Evolutionary conservation across 2,113 vertebrate species (phyloP), one percentile per base, ranked within the genome.

Genomic region (Sylvia atricapilla): DNA sequence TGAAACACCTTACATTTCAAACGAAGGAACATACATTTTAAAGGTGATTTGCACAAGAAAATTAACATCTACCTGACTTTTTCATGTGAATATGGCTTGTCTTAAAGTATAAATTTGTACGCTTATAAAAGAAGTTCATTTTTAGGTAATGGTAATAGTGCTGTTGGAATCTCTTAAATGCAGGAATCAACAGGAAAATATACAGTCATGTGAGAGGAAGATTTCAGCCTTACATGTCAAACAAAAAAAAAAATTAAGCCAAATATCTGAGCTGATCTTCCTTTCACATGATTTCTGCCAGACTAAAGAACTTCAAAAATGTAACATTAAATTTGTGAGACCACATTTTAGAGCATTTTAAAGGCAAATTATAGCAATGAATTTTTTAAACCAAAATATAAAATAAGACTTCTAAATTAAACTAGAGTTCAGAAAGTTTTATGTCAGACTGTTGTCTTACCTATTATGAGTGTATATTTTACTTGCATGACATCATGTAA

Each of bases 1-100:
- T 95, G 59, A 98, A 97, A 73, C 84, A 87, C 37, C 31, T 96
- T 58, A 75, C 28, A 64, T 94, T 95, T 95, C 80, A 94, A 95
- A 96, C 89, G 47, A 96, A 95, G 83, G 43, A 92, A 79, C 21
- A 79, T 84, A 22, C 2, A 68, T 76, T 93, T 64, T 84, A 90
- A 92, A 95, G 30, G 50, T 23, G 50, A 91, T 83, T 84, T 87
- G n/a, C 13, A 5, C 35, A 89, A 47, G 58, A 91, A 96, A 97
- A 94, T 76, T 93, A 94, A 56, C 37, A 77, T 94, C 35, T 91
- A 25, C 20, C 70, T 89, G 44, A 70, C 53, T 69, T 96, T 84
- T 94, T 63, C n/a, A 44, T 27, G 15, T 60, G 22, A 64, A 50
- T 68, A 47, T 95, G 63, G 16, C 25, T 94, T 95, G 31, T 75